Evolutionary conservation across 2,797 vertebrate species (phyloP), one percentile per base, ranked within the genome.

Genomic region (Buphagus erythrorhynchus): DNA sequence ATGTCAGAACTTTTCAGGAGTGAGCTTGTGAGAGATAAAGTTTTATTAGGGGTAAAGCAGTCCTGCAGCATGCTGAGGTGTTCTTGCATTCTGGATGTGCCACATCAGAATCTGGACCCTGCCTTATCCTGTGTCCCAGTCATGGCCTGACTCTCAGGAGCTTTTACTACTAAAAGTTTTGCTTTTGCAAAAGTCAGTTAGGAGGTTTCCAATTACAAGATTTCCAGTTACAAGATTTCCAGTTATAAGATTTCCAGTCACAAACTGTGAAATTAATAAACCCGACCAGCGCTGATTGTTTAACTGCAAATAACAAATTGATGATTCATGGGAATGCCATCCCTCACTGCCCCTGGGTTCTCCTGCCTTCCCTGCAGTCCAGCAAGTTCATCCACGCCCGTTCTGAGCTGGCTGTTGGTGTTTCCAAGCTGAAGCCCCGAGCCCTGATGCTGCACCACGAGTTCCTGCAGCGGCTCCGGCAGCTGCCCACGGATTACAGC

Each of bases 361-460:
- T 95, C 57, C 69, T 79, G n/a, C 82, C 25, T 95, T 67, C 77
- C 76, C 3, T 79, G 52, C 83, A 99, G 99, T 94, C 95, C 67
- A 98, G 96, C 88, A 98, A 94, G 61, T 99, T 99, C 78, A 77
- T 99, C 61, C 97, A 98, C 0, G 98, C 98, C 6, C 98, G 97
- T 19, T 97, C 98, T 5, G 98, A 98, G 76, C 97, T 99, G 93
- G 98, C 98, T 95, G 95, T 99, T n/a, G 99, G 98, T 1, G 95
- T 92, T 40, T 99, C 99, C 89, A 98, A 98, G 63, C 96, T 99
- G 86, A 99, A 99, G 92, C 12, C 98, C 5, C 96, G 98, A 6
- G 96, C 84, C 52, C 94, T 99, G 97, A 98, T 99, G 98, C 98
- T 99, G 77, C 99, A 99, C 83, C 97, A 98, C 0, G 98, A 99